phyloP scores from a whole-genome alignment of 2,888 invertebrate species.

The Ormyrus rosae region DNA sequence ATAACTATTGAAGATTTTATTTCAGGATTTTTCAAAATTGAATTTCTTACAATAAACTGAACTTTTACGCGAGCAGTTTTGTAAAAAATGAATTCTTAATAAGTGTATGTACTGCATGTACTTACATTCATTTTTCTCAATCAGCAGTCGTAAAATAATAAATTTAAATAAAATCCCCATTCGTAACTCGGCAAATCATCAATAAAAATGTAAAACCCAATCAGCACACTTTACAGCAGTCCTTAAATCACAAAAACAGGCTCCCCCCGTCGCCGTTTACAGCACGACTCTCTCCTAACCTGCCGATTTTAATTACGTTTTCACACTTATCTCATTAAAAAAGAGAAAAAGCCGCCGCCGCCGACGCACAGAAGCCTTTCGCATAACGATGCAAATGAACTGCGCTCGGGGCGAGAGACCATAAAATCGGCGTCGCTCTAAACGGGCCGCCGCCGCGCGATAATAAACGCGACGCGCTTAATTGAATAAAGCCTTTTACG shows the following conservation, averaged over 20 bases:
- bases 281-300: not conserved
- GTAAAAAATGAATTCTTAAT: no score
- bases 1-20: not conserved
- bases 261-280: no score
- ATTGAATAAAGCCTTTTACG: constrained; percentile 46
- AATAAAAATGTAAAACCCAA: not conserved
- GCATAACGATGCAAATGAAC: constrained; percentile 37
- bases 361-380: no score
- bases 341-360: not conserved
- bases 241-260: not conserved
- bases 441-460: constrained; percentile 22
- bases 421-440: constrained; percentile 20
- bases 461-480: constrained; percentile 43
- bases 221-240: not conserved
- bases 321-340: constrained; percentile 29
- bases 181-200: no score
- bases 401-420: not conserved
- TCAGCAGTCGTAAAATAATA: no score
- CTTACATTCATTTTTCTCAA: no score
- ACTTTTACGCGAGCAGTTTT: no score
- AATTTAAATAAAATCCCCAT: no score
- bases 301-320: constrained; percentile 15
- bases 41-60: no score
- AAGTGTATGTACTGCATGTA: no score
- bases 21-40: not conserved